Base-by-base conservation (phyloP, 2,797 vertebrate species). In the Gouania willdenowi region DNA sequence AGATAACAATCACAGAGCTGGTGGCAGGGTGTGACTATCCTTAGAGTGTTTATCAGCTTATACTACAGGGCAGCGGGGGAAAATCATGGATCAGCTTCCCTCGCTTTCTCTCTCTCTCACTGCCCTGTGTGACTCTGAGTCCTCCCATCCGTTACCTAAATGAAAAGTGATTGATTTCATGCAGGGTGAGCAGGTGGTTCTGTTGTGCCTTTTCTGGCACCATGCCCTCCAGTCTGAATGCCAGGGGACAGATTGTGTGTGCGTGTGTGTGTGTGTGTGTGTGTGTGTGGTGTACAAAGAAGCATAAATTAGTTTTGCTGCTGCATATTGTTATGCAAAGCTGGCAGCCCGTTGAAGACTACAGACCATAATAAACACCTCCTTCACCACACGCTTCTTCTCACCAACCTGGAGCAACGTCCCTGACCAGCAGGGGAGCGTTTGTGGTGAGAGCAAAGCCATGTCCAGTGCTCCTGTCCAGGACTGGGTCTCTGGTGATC, bases 371-470 rank as follows among this genome's bases (percentile, higher is more conserved):
- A 12, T 12, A 34, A 38, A 8, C 17, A 25, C 26, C 29, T 56
- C 38, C 37, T 45, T 23, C 31, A 55, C 28, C 22, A 19, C 38
- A 27, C 36, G n/a, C 20, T 17, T 17, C 20, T n/a, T n/a, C n/a
- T n/a, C n/a, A 2, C 29, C 32, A 88, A 98, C 96, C 96, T 88
- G 93, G 56, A 33, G 86, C 83, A 38, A 98, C 85, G 4, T 94
- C 91, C 44, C 92, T 90, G 65, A 98, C 91, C 11, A 92, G 92
- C 77, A 96, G 91, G 70, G 95, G 94, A 19, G 84, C 78, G 21
- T 81, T 71, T 15, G 87, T 85, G 5, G 92, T 93, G 71, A 98
- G 81, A 43, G 85, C 89, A 52, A 98, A 98, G 59, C 96, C 95
- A 8, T 93, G 94, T 36, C 83, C 84, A 1, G 79, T 80, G 70